Evolutionary conservation across 92 coral and sea anemone species (phyloP).

Genomic region (Metridium senile): DNA sequence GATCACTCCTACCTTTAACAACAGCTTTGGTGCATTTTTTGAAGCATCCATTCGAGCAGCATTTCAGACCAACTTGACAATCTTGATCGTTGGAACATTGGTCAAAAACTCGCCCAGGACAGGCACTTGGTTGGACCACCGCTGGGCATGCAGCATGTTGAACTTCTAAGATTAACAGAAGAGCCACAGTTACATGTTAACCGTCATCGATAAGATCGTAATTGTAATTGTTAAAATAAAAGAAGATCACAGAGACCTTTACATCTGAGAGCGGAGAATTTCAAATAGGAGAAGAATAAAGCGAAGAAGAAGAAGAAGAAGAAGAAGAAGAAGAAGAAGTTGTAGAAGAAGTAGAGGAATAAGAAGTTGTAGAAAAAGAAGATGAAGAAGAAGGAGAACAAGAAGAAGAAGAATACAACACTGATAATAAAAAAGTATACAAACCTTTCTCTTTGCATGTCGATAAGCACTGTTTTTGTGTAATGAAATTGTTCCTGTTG

Average conservation of each 20-base stretch:
- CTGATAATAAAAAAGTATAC: not conserved
- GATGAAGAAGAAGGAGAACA: no score
- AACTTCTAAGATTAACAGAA: not conserved
- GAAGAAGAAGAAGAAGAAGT: no score
- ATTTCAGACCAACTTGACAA: conserved; percentile 68
- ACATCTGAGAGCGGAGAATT: no score
- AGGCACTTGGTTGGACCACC: conserved; percentile 10
- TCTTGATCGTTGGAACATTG: conserved; percentile 55
- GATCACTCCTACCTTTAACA: conserved; percentile 43
- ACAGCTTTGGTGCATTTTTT: conserved; percentile 53
- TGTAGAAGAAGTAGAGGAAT: no score
- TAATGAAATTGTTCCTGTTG: conserved; percentile 69
- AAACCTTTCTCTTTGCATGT: conserved; percentile 54
- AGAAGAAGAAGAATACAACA: no score
- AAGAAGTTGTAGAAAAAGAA: no score
- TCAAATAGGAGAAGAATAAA: no score
- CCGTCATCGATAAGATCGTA: no score
- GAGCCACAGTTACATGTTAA: no score
- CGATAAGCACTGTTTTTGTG: conserved; percentile 55
- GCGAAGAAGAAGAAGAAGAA: no score
- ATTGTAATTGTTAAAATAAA: no score
- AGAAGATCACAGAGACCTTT: no score
- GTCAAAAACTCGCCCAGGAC: conserved; percentile 48
- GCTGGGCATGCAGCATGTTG: not conserved
- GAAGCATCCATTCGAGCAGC: conserved; percentile 70